A percentile compares a stretch with the other conserved stretches of the same genome.
Evolutionary conservation across 2,888 invertebrate genomes (phyloP).

Genomic region (Smittia aterrima): DNA sequence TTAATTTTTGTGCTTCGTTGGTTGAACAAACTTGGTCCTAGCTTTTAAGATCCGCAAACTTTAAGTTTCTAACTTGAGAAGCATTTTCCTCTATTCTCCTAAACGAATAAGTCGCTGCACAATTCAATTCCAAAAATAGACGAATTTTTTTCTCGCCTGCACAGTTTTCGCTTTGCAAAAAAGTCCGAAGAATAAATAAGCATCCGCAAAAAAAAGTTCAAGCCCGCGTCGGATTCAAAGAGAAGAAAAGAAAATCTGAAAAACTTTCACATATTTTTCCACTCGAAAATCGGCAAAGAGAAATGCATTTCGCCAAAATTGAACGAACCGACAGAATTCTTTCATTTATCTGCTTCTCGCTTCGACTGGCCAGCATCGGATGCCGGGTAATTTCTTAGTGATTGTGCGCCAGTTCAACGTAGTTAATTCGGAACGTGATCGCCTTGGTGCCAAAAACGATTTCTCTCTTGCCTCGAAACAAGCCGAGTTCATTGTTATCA

Average conservation of each 20-base stretch:
- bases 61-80: no score
- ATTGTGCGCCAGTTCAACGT: slow-evolving; percentile 4
- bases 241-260: neutral
- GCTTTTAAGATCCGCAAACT: no score
- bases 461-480: neutral
- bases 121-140: no score
- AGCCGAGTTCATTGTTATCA: neutral
- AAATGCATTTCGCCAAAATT: slow-evolving; percentile 19
- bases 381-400: neutral
- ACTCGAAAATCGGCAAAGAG: neutral
- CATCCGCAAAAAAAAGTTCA: no score
- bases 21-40: no score
- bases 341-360: neutral
- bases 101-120: no score
- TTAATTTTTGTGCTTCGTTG: no score
- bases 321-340: neutral
- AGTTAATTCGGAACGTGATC: neutral
- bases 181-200: no score
- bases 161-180: no score
- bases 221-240: neutral
- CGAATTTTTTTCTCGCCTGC: no score
- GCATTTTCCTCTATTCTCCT: no score
- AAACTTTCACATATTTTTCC: slow-evolving; percentile 8
- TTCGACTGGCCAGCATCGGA: neutral
- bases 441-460: slow-evolving; percentile 1